Percentiles rank a stretch among this genome's conserved stretches.
These are phyloP conservation scores for Crotophaga sulcirostris DNA, from an alignment of 2,113 vertebrate genomes.

Conservation along the genomic window DNA sequence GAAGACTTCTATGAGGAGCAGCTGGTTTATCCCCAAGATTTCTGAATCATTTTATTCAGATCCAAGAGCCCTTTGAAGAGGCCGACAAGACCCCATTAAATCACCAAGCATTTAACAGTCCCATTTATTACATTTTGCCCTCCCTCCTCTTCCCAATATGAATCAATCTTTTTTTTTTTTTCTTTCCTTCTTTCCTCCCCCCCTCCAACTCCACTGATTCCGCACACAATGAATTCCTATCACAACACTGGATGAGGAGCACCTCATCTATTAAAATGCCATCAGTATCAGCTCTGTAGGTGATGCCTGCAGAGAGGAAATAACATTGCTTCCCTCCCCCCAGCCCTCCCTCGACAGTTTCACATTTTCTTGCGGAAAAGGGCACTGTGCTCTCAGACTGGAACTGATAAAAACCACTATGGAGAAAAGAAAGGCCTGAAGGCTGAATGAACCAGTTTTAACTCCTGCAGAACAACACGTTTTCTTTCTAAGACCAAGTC, in stretches of 20 bases:
- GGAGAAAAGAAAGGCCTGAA: neutral
- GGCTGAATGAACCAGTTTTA: neutral
- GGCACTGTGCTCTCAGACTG: neutral
- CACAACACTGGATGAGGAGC: neutral
- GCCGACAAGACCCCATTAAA: neutral
- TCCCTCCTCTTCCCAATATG: neutral
- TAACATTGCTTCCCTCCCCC: neutral
- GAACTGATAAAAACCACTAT: neutral
- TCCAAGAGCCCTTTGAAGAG: neutral
- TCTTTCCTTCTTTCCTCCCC: neutral
- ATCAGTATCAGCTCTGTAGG: neutral
- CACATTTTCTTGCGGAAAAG: conserved; percentile 12
- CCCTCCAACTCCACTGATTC: neutral
- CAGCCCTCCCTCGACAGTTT: neutral
- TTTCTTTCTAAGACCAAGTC: neutral
- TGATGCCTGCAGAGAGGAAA: conserved; percentile 9
- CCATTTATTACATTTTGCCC: neutral
- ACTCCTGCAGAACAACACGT: neutral
- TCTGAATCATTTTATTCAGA: conserved; percentile 17
- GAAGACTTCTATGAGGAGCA: neutral
- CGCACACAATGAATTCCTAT: neutral
- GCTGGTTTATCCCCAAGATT: neutral
- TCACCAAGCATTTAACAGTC: neutral
- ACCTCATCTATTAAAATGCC: conserved; percentile 42
- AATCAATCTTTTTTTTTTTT: neutral